Evolutionary conservation across 2,113 vertebrate genomes (phyloP).

Genomic region (Zosterops pallidus): DNA sequence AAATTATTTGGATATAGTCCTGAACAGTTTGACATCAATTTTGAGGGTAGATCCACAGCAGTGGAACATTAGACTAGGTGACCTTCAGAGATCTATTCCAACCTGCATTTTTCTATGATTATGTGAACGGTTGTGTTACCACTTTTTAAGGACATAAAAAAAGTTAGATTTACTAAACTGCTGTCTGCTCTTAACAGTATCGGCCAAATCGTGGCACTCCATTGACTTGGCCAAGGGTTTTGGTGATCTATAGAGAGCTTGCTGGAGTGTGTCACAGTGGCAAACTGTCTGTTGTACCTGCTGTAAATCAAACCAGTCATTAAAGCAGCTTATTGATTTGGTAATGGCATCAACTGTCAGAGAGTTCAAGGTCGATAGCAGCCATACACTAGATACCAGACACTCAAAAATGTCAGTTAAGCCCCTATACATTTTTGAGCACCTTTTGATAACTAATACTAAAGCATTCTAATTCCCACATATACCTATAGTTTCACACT

Average conservation of each 20-base stretch:
- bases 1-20: not conserved
- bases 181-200: not conserved
- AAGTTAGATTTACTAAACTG: not conserved
- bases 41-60: not conserved
- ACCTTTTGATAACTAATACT: not conserved
- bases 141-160: not conserved
- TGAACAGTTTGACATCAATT: not conserved
- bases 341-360: not conserved
- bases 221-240: not conserved
- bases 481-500: not conserved
- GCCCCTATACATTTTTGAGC: not conserved
- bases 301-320: not conserved
- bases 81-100: not conserved
- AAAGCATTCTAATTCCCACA: not conserved
- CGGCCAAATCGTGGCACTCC: not conserved
- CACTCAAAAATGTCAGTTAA: not conserved
- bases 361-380: not conserved
- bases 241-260: not conserved
- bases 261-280: not conserved
- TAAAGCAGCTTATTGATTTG: not conserved
- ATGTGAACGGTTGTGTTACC: not conserved
- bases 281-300: not conserved
- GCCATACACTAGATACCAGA: not conserved
- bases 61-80: not conserved
- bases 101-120: not conserved